Conservation (phyloP, 2,797 vertebrate genomes). For the Spheniscus humboldti region DNA sequence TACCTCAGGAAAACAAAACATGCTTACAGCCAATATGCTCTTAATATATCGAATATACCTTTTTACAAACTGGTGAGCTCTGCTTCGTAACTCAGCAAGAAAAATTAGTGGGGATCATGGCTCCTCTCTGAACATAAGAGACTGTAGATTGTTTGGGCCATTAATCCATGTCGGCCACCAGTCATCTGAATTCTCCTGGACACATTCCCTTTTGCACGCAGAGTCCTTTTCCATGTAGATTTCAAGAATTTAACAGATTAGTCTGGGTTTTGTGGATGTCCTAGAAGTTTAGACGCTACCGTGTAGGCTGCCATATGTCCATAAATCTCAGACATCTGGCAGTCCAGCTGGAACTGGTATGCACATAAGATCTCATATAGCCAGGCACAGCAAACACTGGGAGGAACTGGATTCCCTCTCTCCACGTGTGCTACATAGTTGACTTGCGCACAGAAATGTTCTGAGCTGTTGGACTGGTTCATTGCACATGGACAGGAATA, state of each 20-base stretch:
- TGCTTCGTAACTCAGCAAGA: neutral
- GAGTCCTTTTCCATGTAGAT: neutral
- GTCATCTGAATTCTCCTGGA: neutral
- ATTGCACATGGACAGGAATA: neutral
- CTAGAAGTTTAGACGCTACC: neutral
- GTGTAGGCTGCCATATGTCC: constrained; percentile 15
- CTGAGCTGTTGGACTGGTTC: neutral
- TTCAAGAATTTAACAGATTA: constrained; percentile 24
- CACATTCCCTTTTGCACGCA: neutral
- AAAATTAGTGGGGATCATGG: neutral
- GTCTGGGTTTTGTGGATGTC: neutral
- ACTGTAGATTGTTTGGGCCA: neutral
- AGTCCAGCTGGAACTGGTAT: constrained; percentile 42
- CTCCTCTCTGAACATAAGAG: neutral
- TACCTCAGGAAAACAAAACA: neutral
- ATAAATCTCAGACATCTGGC: constrained; percentile 44
- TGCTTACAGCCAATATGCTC: neutral
- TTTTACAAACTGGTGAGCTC: neutral
- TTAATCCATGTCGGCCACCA: neutral
- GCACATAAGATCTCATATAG: neutral
- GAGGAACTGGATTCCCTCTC: neutral
- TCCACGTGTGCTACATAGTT: neutral
- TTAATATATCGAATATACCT: neutral
- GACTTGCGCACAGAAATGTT: neutral
- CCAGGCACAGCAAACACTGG: neutral